These are phyloP conservation scores for Pseudomugil gertrudae DNA, from an alignment of 2,797 vertebrate genomes.

Conservation along the genomic window DNA sequence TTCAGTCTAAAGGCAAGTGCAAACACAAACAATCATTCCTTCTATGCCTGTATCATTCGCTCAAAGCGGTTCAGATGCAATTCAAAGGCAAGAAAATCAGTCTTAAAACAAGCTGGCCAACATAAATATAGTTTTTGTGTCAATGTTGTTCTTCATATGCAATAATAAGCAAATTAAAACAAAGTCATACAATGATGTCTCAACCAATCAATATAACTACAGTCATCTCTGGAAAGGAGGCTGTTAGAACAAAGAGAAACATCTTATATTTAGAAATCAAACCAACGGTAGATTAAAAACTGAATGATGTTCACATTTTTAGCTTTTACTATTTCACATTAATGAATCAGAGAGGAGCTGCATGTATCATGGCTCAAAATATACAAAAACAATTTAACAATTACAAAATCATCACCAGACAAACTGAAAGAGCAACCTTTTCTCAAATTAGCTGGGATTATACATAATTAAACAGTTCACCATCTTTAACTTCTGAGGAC, in stretches of 20 bases:
- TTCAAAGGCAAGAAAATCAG: conserved; percentile 38
- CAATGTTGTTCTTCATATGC: conserved; percentile 18
- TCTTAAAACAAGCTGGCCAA: conserved; percentile 38
- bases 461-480: conserved; percentile 64
- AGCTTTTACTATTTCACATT: conserved; percentile 71
- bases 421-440: conserved; percentile 17
- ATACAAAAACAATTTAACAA: conserved; percentile 30
- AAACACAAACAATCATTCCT: conserved; percentile 26
- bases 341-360: conserved; percentile 54
- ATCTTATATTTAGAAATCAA: conserved; percentile 32
- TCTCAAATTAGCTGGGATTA: conserved; percentile 12
- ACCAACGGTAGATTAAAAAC: conserved; percentile 34
- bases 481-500: conserved; percentile 21
- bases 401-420: background rate
- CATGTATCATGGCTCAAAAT: conserved; percentile 54
- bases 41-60: conserved; percentile 8
- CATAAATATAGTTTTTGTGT: conserved; percentile 59
- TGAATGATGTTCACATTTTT: conserved; percentile 64
- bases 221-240: conserved; percentile 20
- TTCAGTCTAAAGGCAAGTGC: conserved; percentile 56
- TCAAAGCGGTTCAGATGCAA: conserved; percentile 35
- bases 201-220: conserved; percentile 29
- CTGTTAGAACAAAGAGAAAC: conserved; percentile 16
- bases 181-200: conserved; percentile 32
- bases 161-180: conserved; percentile 63